Evolutionary conservation across 2,888 invertebrate species (phyloP), one percentile per base, ranked within the genome.

Genomic region (Antheraea assamensis): DNA sequence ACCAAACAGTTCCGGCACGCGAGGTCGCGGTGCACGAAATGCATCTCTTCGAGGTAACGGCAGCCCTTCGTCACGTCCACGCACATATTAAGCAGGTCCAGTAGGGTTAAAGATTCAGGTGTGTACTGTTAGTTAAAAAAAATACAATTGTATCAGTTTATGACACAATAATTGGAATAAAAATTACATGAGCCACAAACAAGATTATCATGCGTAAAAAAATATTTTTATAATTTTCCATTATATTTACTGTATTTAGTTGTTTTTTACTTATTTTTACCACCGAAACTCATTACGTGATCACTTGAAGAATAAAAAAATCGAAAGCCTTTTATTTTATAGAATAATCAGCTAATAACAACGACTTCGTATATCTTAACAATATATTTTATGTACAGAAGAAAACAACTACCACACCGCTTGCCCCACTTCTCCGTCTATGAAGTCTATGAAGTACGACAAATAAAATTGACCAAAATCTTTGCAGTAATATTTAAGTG

Each of bases 1-100:
- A 99, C 99, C 24, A 99, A 94, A 85, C 99, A 99, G 92, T 99
- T 99, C 72, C 99, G 95, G 78, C 98, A 98, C 0, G 99, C 99
- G 75, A 99, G 94, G 94, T 99, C 99, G 76, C 99, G 96, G 92
- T 99, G 99, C 1, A 99, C 99, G 90, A 99, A 99, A 87, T 99
- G 99, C 96, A 98, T 97, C 88, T 98, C 98, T 90, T 99, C 99
- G 76, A 99, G 93, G 89, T 99, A 99, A 73, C 97, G 96, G 89
- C 99, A 99, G 3, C 99, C 99, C 77, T 97, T 96, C 0, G 99
- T 98, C 19, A 99, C 99, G 87, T 99, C 99, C 77, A 98, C 97
- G 89, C 99, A 98, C 96, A 99, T 99, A 81, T 96, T 96, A 71
- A 99, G 93, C 66, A 99, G 95, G 86, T 99, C 99, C 74, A 97